Base-by-base conservation (phyloP, 2,888 invertebrate genomes). In the Sphaerophoria taeniata region DNA sequence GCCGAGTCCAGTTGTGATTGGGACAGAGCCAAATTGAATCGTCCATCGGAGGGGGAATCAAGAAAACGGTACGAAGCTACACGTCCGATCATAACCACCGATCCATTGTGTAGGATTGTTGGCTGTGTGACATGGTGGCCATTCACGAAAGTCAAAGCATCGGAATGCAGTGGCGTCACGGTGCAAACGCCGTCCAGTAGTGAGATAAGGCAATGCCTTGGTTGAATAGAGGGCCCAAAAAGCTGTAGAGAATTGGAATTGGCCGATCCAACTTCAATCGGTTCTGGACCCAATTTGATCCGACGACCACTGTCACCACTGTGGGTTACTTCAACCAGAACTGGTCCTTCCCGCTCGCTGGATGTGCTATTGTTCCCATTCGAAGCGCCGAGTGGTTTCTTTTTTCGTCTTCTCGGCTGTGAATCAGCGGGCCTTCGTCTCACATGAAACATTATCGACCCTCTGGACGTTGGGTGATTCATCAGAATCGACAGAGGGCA, bases 401-500 rank as follows among this genome's bases (percentile, higher is more conserved):
- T 98, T 94, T 98, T 97, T 89, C 97, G 95, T 88, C 98, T 95
- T 85, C 97, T 95, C 87, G 97, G 97, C 92, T 96, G 96, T 89
- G 96, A 95, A 92, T 98, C 98, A 65, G 97, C 96, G 88, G 98
- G 97, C 90, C 98, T 95, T 91, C 98, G 94, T 90, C 98, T 95
- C 92, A 99, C 97, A 93, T 99, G 98, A 92, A 99, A 99, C 96
- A 98, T 98, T 91, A 99, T 97, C 90, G 98, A 98, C 92, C 98
- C 97, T 92, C 95, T 94, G 69, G 96, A 96, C 88, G 95, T 95
- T 87, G 96, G 95, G 92, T 97, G 96, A 92, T 97, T 97, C 96
- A 98, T 97, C 87, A 97, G 94, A 90, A 98, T 98, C 67, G 98
- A 97, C 87, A 99, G 94, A 55, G 99, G 99, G 92, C 99, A 99